Base-by-base conservation (phyloP, 1,140 invertebrate species). In the Pogonomyrmex barbatus region DNA sequence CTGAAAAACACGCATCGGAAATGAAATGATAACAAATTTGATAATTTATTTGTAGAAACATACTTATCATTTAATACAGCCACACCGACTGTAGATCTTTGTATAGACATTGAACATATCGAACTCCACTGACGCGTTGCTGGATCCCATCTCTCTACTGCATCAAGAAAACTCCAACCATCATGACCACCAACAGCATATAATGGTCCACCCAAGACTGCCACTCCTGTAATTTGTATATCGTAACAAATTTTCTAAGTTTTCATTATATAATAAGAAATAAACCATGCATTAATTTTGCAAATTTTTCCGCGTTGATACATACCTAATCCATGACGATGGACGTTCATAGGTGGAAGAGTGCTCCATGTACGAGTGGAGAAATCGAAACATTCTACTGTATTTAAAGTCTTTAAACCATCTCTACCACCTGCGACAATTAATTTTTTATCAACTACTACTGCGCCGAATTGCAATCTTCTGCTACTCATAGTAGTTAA, bases 151-250 rank as follows among this genome's bases (percentile, higher is more conserved):
- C 97, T 96, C 95, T 99, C 98, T 0, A 99, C 98, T 4, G 98
- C 98, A 93, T 98, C 98, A 12, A 99, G 95, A 94, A 99, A 99
- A 91, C 98, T 98, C 98, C 98, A 99, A 50, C 97, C 97, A 95
- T 99, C 98, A 93, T 99, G 98, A 17, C 98, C 99, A 42, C 98
- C 98, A 9, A 99, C 98, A 6, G 98, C 98, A 95, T 99, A 99
- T 63, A 99, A 96, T 1, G 98, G 98, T 0, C 98, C 98, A 83
- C 96, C 96, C 54, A 99, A 95, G 10, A 98, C 97, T 3, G 98
- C 98, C 39, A 99, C 98, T 52, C 98, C 98, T 96, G 87, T 85
- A 90, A 67, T 24, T 24, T 24, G 3, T 17, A 62, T 30, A 42
- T 54, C 39, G 24, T 39, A 39, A 67, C 39, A 54, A 52, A 76